Evolutionary conservation across 1,140 invertebrate species (phyloP), one percentile per base, ranked within the genome.

Genomic region (Argopecten irradians): DNA sequence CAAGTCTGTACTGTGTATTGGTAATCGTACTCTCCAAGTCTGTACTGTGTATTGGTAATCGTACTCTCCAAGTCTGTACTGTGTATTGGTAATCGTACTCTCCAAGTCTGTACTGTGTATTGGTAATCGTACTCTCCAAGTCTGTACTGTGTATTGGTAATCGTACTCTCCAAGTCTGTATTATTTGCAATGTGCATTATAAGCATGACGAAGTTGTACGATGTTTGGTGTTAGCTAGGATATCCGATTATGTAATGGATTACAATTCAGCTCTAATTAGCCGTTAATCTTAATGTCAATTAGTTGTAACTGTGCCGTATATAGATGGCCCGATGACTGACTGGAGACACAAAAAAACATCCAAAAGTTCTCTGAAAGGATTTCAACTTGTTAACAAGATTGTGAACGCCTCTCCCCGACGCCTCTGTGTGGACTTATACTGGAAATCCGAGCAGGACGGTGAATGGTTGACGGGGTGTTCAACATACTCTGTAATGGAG

Each of bases 211-310:
- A n/a, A 71, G 55, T 55, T 19, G 14, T 55, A 19, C 3, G 43
- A 8, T 71, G 55, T 71, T 71, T 71, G 28, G 22, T 71, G 22
- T 71, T 55, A 2, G 3, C 28, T 3, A 3, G 16, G 22, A n/a
- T 71, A 71, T 28, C n/a, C 5, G 55, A 71, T 28, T 71, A 28
- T 71, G 55, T n/a, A 71, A 46, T 19, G 14, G 9, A 46, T 46
- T 46, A 46, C 43, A 39, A 39, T 39, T 39, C 36, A 46, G 43
- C 43, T 46, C 43, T 19, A 46, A 71, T 71, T 71, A n/a, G 5
- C n/a, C 55, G 55, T 71, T 8, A 71, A 71, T n/a, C 28, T 71
- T 71, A 71, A 71, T 71, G 55, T 71, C n/a, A 71, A 71, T 71
- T 28, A 71, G 55, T 5, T 71, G 55, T 71, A 71, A 71, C 28